Evolutionary conservation across 1,140 invertebrate genomes (phyloP).

Genomic region (Megalonaias nervosa): DNA sequence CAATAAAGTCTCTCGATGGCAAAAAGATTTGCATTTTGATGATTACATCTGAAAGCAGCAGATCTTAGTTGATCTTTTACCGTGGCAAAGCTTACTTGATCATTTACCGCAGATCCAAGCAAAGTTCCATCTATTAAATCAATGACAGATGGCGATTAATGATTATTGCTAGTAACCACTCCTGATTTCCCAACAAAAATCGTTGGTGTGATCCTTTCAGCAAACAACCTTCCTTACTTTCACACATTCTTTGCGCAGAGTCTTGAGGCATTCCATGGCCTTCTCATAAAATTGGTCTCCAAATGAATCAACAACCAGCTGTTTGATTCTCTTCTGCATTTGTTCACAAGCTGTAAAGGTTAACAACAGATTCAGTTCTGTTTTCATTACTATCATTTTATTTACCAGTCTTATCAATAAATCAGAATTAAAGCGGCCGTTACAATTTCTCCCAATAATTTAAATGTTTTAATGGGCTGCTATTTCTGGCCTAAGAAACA

Average conservation of each 20-base stretch:
- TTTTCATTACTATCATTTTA: too few species aligned
- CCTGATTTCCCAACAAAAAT: neutral
- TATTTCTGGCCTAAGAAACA: too few species aligned
- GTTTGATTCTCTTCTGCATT: slow-evolving; percentile 61
- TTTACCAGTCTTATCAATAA: too few species aligned
- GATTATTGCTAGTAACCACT: neutral
- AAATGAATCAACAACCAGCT: slow-evolving; percentile 65
- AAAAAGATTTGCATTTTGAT: too few species aligned
- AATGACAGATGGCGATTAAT: neutral
- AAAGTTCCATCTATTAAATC: neutral
- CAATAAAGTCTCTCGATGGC: slow-evolving; percentile 43
- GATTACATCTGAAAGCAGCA: too few species aligned
- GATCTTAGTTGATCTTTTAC: too few species aligned
- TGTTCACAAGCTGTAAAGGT: slow-evolving; percentile 60
- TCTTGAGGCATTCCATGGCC: slow-evolving; percentile 65
- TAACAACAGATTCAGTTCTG: neutral
- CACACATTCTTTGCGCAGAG: slow-evolving; percentile 52
- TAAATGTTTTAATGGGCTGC: too few species aligned
- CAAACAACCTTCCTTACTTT: slow-evolving; percentile 46
- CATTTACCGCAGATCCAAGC: neutral
- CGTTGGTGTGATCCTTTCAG: neutral
- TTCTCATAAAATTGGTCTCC: slow-evolving; percentile 64
- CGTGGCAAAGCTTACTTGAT: neutral
- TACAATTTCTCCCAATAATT: too few species aligned
- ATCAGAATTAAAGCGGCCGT: too few species aligned